A percentile compares a stretch with the other conserved stretches of the same genome.
These are phyloP conservation scores for Cygnus buccinator DNA, from an alignment of 2,113 vertebrate species.

Conservation along the genomic window DNA sequence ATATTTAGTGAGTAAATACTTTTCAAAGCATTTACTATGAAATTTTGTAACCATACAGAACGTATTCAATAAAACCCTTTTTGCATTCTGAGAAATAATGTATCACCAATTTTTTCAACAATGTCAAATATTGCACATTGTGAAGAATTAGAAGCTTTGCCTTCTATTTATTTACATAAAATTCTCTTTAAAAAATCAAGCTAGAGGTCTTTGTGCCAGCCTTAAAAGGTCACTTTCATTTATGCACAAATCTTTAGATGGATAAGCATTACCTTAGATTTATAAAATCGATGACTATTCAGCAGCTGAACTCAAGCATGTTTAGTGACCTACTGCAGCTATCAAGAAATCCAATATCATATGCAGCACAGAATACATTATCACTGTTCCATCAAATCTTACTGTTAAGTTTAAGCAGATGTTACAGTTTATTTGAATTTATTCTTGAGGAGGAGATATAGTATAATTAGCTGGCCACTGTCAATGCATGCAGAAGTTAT, in stretches of 20 bases:
- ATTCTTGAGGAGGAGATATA: slow-evolving; percentile 19
- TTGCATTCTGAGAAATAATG: background rate
- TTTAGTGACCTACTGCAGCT: background rate
- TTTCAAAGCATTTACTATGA: background rate
- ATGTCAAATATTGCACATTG: background rate
- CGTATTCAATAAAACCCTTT: background rate
- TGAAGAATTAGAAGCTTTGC: background rate
- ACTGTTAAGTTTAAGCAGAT: slow-evolving; percentile 16
- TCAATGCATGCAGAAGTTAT: slow-evolving; percentile 41
- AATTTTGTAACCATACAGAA: background rate
- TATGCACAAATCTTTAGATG: slow-evolving; percentile 21
- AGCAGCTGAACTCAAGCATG: background rate
- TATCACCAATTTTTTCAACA: background rate
- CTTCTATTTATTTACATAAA: background rate
- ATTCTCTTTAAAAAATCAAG: background rate
- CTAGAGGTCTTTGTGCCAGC: background rate
- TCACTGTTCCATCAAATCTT: slow-evolving; percentile 14
- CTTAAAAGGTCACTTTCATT: slow-evolving; percentile 35
- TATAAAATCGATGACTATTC: slow-evolving; percentile 41
- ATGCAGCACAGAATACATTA: background rate
- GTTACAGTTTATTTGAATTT: slow-evolving; percentile 46
- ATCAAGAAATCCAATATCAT: slow-evolving; percentile 37
- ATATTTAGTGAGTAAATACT: background rate
- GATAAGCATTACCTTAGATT: slow-evolving; percentile 34
- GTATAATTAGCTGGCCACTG: slow-evolving; percentile 23